phyloP scores from a whole-genome alignment of 2,113 vertebrate genomes.

The Rhinichthys klamathensis region DNA sequence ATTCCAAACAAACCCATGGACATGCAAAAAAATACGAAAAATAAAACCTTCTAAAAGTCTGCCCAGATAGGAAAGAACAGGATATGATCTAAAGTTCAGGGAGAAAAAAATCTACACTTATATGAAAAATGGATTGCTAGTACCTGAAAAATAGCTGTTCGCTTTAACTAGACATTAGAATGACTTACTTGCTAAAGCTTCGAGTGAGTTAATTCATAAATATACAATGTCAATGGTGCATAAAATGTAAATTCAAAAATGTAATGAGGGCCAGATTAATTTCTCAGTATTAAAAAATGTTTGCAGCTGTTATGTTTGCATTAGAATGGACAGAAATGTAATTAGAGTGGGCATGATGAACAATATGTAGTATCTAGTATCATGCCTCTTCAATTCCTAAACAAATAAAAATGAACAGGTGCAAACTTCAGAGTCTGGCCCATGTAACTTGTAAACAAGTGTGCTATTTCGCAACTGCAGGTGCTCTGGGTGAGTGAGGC shows the following conservation, averaged over 20 bases:
- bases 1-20: constrained; percentile 39
- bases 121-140: not conserved
- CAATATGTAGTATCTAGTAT: not conserved
- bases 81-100: constrained; percentile 39
- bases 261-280: not conserved
- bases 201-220: not conserved
- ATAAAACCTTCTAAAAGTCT: constrained; percentile 50
- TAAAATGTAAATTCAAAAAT: not conserved
- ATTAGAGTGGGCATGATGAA: not conserved
- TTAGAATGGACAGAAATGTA: not conserved
- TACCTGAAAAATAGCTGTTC: not conserved
- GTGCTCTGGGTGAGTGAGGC: constrained; percentile 11
- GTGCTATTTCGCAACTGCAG: constrained; percentile 16
- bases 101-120: constrained; percentile 31
- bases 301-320: constrained; percentile 29
- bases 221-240: not conserved
- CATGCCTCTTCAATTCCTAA: not conserved
- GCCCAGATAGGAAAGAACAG: constrained; percentile 57
- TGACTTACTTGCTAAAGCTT: not conserved
- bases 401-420: constrained; percentile 28
- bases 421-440: constrained; percentile 36
- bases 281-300: not conserved
- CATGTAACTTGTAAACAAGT: not conserved
- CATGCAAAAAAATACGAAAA: constrained; percentile 47
- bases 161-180: not conserved